phyloP scores from a whole-genome alignment of 1,140 invertebrate species.

The Subanguina moxae region DNA sequence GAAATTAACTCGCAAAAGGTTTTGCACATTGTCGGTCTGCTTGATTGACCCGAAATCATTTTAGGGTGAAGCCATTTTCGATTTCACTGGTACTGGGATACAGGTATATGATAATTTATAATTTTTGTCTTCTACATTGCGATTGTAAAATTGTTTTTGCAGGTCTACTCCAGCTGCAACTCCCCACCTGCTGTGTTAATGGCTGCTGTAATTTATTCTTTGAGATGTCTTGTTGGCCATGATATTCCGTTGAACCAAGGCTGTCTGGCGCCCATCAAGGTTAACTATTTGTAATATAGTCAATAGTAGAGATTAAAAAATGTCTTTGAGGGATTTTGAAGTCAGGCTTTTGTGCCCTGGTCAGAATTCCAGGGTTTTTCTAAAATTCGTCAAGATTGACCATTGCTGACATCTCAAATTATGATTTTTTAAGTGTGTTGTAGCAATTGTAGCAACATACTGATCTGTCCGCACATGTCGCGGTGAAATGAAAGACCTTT shows the following conservation, averaged over 20 bases:
- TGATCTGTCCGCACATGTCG: no score
- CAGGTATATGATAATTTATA: conserved; percentile 47
- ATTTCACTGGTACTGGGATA: conserved; percentile 68
- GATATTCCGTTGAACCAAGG: conserved; percentile 91
- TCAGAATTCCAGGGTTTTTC: no score
- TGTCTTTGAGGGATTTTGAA: no score
- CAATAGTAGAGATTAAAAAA: not conserved
- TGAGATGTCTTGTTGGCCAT: conserved; percentile 93
- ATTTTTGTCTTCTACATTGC: not conserved
- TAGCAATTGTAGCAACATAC: no score
- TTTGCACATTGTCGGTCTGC: not conserved
- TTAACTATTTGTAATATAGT: conserved; percentile 59
- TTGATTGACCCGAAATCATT: conserved; percentile 22
- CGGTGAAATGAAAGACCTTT: no score
- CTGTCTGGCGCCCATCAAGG: conserved; percentile 61
- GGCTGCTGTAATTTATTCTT: conserved; percentile 92
- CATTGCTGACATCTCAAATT: no score
- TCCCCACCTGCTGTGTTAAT: conserved; percentile 89
- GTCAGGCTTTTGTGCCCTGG: no score
- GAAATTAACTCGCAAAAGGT: conserved; percentile 70
- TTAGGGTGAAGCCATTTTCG: conserved; percentile 78
- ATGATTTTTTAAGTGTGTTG: no score
- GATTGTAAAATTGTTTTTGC: not conserved
- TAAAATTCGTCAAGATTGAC: no score
- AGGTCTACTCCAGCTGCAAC: conserved; percentile 95